A percentile compares a stretch with the other conserved stretches of the same genome.
These are phyloP conservation scores for Bos indicus DNA, from an alignment of 2,113 vertebrate species.

Conservation along the genomic window DNA sequence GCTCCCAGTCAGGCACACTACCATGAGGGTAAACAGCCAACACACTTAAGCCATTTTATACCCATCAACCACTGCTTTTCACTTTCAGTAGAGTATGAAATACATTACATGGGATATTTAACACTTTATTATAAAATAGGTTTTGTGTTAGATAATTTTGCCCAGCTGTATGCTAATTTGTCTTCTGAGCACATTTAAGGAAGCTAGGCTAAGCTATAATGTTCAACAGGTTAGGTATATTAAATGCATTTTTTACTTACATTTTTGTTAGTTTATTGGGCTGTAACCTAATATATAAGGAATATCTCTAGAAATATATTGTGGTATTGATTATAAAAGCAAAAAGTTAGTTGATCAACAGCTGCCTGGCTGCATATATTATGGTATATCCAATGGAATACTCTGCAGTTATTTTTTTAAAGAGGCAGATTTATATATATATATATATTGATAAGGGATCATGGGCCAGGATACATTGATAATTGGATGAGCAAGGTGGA, in stretches of 20 bases:
- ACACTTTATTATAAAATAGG: neutral
- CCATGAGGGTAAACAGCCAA: neutral
- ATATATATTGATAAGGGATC: neutral
- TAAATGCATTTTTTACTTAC: neutral
- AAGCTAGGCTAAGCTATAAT: neutral
- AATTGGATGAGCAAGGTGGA: neutral
- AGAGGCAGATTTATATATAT: neutral
- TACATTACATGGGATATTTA: too few species aligned
- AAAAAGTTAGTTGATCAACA: neutral
- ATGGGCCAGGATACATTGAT: neutral
- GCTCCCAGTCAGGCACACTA: neutral
- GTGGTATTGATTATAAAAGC: neutral
- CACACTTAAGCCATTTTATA: neutral
- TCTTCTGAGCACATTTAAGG: neutral
- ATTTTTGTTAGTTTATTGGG: neutral
- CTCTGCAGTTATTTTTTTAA: neutral
- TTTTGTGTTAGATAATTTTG: neutral
- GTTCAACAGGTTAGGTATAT: neutral
- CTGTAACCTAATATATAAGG: neutral
- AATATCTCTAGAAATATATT: neutral
- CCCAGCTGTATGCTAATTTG: neutral
- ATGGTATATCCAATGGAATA: neutral
- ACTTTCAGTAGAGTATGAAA: neutral
- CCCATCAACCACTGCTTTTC: neutral
- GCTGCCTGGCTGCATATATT: neutral